These are phyloP conservation scores for Ormia ochracea DNA, from an alignment of 2,888 invertebrate genomes.

Conservation along the genomic window DNA sequence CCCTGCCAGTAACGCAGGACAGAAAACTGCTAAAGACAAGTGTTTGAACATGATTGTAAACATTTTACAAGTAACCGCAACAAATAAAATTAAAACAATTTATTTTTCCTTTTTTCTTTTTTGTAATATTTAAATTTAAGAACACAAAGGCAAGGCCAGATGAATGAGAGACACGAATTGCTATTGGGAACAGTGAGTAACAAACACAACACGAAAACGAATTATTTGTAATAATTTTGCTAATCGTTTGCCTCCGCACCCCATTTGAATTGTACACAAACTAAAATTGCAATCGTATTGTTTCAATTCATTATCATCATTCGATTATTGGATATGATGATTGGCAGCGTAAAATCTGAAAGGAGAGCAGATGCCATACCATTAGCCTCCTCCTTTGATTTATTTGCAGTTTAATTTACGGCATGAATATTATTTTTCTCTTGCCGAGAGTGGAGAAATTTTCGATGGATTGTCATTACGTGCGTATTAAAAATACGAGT, in stretches of 20 bases:
- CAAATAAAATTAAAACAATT: constrained; percentile 41
- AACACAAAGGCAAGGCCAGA: background rate
- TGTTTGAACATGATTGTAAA: constrained; percentile 31
- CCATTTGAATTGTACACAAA: constrained; percentile 7
- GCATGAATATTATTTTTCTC: background rate
- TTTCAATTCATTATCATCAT: background rate
- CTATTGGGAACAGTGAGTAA: background rate
- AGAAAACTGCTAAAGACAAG: constrained; percentile 26
- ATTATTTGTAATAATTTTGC: constrained; percentile 50
- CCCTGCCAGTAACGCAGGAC: background rate
- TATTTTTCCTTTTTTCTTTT: too few species aligned
- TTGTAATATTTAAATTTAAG: constrained; percentile 35
- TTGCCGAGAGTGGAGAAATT: constrained; percentile 58
- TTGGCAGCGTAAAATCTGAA: constrained; percentile 56
- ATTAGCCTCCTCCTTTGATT: background rate
- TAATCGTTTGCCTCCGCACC: background rate
- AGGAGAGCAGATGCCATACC: constrained; percentile 48
- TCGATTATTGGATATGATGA: constrained; percentile 27
- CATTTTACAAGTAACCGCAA: constrained; percentile 38
- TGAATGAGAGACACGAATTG: background rate
- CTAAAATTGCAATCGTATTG: constrained; percentile 56
- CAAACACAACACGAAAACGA: constrained; percentile 46
- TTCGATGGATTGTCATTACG: too few species aligned
- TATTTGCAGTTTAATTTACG: background rate
- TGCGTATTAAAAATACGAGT: too few species aligned